A percentile compares a stretch with the other conserved stretches of the same genome.
Evolutionary conservation across 2,797 vertebrate genomes (phyloP).

Genomic region (Platyrinchus mystaceus): DNA sequence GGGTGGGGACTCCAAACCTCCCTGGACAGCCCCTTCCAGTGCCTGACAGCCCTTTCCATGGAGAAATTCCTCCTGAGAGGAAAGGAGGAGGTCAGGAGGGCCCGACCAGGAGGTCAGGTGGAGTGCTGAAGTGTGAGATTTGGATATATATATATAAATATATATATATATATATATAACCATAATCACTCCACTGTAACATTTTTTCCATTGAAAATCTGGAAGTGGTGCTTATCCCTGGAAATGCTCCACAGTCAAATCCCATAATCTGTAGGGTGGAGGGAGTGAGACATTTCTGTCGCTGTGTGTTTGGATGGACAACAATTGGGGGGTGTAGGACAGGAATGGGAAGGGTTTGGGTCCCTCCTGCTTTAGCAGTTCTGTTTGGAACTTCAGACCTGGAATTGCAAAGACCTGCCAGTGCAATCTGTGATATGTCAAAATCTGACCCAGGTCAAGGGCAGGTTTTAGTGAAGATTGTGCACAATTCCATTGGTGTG

Average conservation of each 20-base stretch:
- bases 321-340: not conserved
- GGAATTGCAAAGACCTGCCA: not conserved
- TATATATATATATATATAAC: not conserved
- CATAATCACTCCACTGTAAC: not conserved
- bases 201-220: not conserved
- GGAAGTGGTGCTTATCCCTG: not conserved
- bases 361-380: not conserved
- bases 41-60: not conserved
- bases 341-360: not conserved
- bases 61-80: not conserved
- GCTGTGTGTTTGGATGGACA: not conserved
- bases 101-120: not conserved
- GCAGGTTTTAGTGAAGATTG: not conserved
- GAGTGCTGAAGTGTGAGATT: not conserved
- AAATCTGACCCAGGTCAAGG: not conserved
- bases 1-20: not conserved
- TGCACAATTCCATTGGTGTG: not conserved
- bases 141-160: not conserved
- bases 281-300: not conserved
- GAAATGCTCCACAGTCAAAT: not conserved
- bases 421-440: not conserved
- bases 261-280: not conserved
- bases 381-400: not conserved
- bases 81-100: too few relatives aligned
- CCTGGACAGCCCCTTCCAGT: not conserved